phyloP scores from a whole-genome alignment of 1,140 invertebrate species.

The Batillaria attramentaria region DNA sequence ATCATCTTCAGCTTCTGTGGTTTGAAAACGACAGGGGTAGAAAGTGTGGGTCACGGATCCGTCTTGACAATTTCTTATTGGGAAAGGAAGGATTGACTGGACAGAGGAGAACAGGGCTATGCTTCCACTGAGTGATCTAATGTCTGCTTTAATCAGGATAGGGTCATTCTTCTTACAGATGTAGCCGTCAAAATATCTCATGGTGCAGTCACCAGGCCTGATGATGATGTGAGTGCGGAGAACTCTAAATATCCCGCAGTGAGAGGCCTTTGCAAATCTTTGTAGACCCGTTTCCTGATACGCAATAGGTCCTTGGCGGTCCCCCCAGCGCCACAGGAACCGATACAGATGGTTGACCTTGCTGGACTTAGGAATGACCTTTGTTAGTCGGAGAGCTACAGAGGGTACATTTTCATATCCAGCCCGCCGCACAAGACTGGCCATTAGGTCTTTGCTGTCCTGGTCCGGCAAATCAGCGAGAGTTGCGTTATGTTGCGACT shows the following conservation, averaged over 20 bases:
- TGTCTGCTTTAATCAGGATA: not conserved
- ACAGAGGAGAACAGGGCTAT: not conserved
- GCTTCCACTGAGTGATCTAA: not conserved
- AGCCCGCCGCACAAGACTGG: no score
- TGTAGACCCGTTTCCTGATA: conserved; percentile 1
- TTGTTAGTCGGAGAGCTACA: no score
- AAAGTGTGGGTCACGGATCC: conserved; percentile 18
- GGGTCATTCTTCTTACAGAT: not conserved
- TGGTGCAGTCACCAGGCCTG: no score
- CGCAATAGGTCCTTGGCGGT: not conserved
- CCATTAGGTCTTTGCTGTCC: no score
- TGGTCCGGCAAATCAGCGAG: no score
- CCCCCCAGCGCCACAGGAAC: conserved; percentile 18
- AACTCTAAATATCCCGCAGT: conserved; percentile 4
- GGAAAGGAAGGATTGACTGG: not conserved
- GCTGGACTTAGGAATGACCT: no score
- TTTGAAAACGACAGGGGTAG: not conserved
- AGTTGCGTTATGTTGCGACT: not conserved
- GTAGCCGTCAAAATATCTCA: no score
- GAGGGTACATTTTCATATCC: no score
- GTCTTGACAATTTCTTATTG: conserved; percentile 10
- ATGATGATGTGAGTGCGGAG: no score
- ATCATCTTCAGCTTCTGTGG: no score
- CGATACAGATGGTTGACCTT: not conserved
- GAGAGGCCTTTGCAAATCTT: not conserved